Evolutionary conservation across 2,888 invertebrate species (phyloP), one percentile per base, ranked within the genome.

Genomic region (Villa cingulata): DNA sequence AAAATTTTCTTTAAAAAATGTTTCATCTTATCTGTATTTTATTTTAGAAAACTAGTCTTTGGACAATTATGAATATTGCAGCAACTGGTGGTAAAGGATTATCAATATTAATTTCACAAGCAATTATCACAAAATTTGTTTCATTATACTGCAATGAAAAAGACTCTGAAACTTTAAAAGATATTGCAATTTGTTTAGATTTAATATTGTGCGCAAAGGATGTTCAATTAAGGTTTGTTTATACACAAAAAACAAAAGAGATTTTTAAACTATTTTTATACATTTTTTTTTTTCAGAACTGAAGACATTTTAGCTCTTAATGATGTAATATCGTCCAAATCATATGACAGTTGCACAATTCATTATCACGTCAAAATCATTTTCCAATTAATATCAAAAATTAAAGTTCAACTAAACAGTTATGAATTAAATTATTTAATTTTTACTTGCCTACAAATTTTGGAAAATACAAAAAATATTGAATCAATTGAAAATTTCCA

Each of bases 21-120:
- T 17, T 45, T 42, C 39, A 18, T 32, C 39, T 19, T 10, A 15
- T 20, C 2, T 19, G 4, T 34, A 19, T 10, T 36, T 46, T 38
- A 32, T 41, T 46, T 4, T 19, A 55, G 44, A 62, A 58, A 16
- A 58, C 59, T 2, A 61, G 61, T 41, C 55, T 69, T 0, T 69
- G 69, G 69, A 62, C 60, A 3, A 32, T 68, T 29, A 59, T 63
- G 0, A 68, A 69, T 48, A 56, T 67, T 4, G 43, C 65, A 20
- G 55, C 55, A 4, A 62, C 62, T 0, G 57, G 63, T 17, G 50
- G 51, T 0, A 66, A 65, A 45, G 59, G 62, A 0, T 55, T 60
- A 1, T 45, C 45, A 29, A 57, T 41, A 1, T 38, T 69, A 29
- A 50, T 64, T 3, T 57, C 62, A 43, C 66, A 67, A 62, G 61